Percentiles rank a stretch among this genome's conserved stretches.
These are phyloP conservation scores for Andrena chrysosceles DNA, from an alignment of 2,888 invertebrate species.

Conservation along the genomic window DNA sequence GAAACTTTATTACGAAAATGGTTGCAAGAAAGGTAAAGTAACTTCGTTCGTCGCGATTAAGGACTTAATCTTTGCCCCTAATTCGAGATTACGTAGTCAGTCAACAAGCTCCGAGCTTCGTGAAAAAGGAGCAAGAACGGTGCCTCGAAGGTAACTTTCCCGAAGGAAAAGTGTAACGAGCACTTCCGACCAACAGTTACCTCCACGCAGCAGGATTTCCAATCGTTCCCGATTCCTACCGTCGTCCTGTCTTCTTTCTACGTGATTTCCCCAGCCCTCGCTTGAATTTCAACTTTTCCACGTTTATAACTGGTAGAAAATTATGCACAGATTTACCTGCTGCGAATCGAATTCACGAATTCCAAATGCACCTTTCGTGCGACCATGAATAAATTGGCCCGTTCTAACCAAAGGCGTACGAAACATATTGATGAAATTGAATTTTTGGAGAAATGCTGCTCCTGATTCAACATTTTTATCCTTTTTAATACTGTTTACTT, in stretches of 20 bases:
- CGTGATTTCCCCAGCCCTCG: conserved; percentile 63
- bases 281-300: conserved; percentile 46
- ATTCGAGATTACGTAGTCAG: conserved; percentile 24
- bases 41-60: conserved; percentile 14
- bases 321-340: conserved; percentile 22
- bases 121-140: neutral
- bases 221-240: conserved; percentile 33
- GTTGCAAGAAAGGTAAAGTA: neutral
- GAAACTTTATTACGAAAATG: neutral
- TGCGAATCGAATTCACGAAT: conserved; percentile 44
- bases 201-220: conserved; percentile 54
- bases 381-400: too few species aligned
- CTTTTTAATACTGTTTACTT: too few species aligned
- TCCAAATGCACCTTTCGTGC: neutral
- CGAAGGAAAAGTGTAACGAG: conserved; percentile 50
- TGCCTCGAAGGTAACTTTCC: conserved; percentile 31
- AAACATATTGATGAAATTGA: too few species aligned
- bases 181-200: conserved; percentile 69
- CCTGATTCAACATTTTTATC: too few species aligned
- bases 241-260: conserved; percentile 55
- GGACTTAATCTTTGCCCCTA: conserved; percentile 23
- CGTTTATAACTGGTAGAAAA: conserved; percentile 34
- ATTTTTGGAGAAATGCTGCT: too few species aligned
- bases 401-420: too few species aligned
- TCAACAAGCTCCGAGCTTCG: neutral